Base-by-base conservation (phyloP, 1,140 invertebrate genomes). In the Hycleus cichorii region DNA sequence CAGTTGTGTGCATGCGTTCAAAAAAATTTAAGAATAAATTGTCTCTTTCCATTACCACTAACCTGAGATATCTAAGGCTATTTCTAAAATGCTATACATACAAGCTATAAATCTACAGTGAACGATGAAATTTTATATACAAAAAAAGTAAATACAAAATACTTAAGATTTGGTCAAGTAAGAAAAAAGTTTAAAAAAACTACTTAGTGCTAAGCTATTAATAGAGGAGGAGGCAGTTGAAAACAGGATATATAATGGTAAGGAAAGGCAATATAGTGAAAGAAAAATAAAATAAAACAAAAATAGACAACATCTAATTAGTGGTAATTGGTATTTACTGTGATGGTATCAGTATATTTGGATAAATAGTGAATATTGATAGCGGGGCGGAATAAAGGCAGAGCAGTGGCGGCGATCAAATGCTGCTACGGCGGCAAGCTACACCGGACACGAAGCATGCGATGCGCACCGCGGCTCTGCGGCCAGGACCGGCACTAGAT, bases 401-500 rank as follows among this genome's bases (percentile, higher is more conserved):
- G 18, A 27, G 49, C 50, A 43, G 50, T 39, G 27, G 51, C 51
- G 42, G 18, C 47, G 26, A 48, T 39, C 46, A 60, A 49, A n/a
- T 47, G 24, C 46, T 24, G 46, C 26, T 49, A 49, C 48, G 48
- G 48, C 50, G 50, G 50, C 51, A 53, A 53, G 51, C 51, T 53
- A 53, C 51, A 53, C 51, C 51, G 40, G 51, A 53, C 18, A 53
- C 51, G 51, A 32, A 53, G 42, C 51, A 53, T 53, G 51, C 51
- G 51, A 45, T 53, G 51, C 45, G 47, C 53, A 18, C 47, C 53
- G 53, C 53, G 53, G 38, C 45, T 60, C 57, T 62, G 62, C 64
- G 66, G 67, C 65, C 66, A 70, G 52, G 68, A 70, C 64, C 62
- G 67, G 59, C 67, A 68, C 78, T 82, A 87, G 66, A 87, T 86